These are phyloP conservation scores for Samia ricini DNA, from an alignment of 1,140 invertebrate species.

Conservation along the genomic window DNA sequence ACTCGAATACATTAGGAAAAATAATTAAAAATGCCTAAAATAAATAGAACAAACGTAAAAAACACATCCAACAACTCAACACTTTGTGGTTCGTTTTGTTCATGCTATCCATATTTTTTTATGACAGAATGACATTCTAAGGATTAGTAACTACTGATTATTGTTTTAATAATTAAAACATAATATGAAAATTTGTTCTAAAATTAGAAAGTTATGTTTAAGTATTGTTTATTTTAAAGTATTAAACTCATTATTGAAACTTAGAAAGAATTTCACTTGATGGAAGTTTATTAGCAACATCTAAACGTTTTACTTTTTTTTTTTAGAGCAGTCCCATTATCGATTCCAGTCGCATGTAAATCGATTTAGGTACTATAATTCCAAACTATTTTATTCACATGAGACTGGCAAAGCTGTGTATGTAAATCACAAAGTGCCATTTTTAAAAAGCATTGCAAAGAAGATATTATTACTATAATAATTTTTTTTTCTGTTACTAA, in stretches of 20 bases:
- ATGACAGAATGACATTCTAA: not conserved
- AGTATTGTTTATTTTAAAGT: too few species aligned
- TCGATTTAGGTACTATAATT: not conserved
- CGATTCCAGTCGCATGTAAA: not conserved
- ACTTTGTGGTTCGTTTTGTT: conserved; percentile 1
- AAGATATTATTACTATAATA: too few species aligned
- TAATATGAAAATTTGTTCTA: not conserved
- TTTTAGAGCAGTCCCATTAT: not conserved
- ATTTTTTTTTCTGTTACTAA: too few species aligned
- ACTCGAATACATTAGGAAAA: conserved; percentile 47
- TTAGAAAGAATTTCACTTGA: too few species aligned
- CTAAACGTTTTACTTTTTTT: not conserved
- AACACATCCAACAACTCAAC: conserved; percentile 27
- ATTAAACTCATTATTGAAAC: too few species aligned
- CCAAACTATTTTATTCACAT: not conserved
- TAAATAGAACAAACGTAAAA: conserved; percentile 61
- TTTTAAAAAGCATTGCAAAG: too few species aligned
- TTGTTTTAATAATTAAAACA: not conserved
- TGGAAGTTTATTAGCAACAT: not conserved
- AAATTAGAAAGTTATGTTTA: not conserved
- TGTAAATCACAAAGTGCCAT: too few species aligned
- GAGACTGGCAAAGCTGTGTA: too few species aligned
- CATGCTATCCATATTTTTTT: not conserved
- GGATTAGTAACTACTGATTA: not conserved
- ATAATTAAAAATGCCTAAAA: conserved; percentile 52